Conservation (phyloP, 2,797 vertebrate genomes). For the Hipposideros larvatus region DNA sequence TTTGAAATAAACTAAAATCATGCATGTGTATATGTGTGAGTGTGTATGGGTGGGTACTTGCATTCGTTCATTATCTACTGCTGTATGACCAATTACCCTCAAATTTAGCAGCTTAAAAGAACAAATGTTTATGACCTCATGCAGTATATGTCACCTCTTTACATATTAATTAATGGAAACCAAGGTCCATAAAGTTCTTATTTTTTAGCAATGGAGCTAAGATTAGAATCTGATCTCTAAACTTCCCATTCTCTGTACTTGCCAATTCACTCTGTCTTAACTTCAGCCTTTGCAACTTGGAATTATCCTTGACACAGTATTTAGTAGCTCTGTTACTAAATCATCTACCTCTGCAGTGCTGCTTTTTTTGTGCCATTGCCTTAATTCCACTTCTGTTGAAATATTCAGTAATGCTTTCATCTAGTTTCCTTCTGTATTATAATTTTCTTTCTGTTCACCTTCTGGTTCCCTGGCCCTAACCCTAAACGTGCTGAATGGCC, state of each 20-base stretch:
- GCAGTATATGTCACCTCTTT: not conserved
- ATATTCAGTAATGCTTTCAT: constrained; percentile 51
- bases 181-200: not conserved
- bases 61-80: not conserved
- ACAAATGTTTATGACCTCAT: not conserved
- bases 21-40: not conserved
- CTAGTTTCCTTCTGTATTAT: not conserved
- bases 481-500: not conserved
- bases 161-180: not conserved
- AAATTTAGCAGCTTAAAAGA: not conserved
- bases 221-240: not conserved
- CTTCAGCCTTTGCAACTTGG: constrained; percentile 47
- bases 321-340: constrained; percentile 59
- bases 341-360: constrained; percentile 6
- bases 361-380: constrained; percentile 41
- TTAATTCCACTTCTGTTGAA: constrained; percentile 51
- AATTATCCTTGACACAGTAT: constrained; percentile 67
- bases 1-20: not conserved
- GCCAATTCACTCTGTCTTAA: not conserved
- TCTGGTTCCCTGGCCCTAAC: not conserved
- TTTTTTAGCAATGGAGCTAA: not conserved
- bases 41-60: not conserved
- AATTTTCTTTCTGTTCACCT: constrained; percentile 44
- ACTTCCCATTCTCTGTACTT: not conserved
- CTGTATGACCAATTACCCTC: not conserved